phyloP scores from a whole-genome alignment of 2,888 invertebrate genomes.

The Euplagia quadripunctaria region DNA sequence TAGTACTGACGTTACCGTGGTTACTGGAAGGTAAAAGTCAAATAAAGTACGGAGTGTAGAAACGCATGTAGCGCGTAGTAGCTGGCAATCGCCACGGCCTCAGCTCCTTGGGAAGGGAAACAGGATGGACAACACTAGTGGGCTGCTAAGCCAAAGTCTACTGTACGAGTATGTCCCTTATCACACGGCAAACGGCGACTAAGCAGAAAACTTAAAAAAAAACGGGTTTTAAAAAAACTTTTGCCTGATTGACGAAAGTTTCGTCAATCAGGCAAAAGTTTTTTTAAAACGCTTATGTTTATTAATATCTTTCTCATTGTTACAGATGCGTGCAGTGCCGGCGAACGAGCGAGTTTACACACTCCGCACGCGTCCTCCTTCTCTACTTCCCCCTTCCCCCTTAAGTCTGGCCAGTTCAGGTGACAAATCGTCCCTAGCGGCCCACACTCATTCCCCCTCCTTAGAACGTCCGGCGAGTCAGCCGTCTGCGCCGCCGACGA shows the following conservation, averaged over 20 bases:
- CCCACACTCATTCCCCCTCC: slow-evolving; percentile 74
- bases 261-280: no score
- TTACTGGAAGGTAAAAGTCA: not conserved
- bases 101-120: not conserved
- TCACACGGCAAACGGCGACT: no score
- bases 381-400: slow-evolving; percentile 83
- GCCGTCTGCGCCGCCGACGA: slow-evolving; percentile 59
- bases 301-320: slow-evolving; percentile 29
- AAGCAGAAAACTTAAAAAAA: no score
- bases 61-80: not conserved
- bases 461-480: slow-evolving; percentile 68
- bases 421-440: slow-evolving; percentile 75
- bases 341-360: slow-evolving; percentile 93
- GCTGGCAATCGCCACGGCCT: not conserved
- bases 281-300: not conserved
- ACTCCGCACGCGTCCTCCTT: slow-evolving; percentile 91
- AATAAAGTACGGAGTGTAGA: not conserved
- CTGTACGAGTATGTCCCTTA: not conserved
- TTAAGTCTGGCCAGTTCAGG: slow-evolving; percentile 81
- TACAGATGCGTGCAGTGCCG: slow-evolving; percentile 90
- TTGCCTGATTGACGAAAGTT: not conserved
- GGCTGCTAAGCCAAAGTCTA: not conserved
- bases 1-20: not conserved
- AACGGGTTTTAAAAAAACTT: no score
- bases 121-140: not conserved